Evolutionary conservation across 2,113 vertebrate species (phyloP).

Genomic region (Phalacrocorax aristotelis): DNA sequence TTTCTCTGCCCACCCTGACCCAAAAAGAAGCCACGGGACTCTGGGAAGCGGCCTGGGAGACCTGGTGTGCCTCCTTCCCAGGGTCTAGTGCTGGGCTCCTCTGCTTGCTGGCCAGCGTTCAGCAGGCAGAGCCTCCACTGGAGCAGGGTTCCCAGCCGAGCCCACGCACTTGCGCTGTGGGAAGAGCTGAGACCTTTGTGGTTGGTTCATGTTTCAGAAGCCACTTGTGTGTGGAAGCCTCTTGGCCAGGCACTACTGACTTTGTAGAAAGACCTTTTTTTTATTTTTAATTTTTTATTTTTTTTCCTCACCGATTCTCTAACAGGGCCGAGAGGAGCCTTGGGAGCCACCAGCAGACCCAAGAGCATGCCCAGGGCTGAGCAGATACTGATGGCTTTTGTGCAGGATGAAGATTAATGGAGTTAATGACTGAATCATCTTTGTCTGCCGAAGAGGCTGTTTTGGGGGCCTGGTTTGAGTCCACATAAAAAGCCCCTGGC

Average conservation of each 20-base stretch:
- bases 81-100: neutral
- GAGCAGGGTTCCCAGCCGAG: conserved; percentile 33
- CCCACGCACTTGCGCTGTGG: conserved; percentile 33
- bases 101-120: neutral
- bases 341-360: neutral
- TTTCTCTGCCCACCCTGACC: conserved; percentile 7
- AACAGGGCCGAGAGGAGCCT: neutral
- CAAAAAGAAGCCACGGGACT: neutral
- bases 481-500: neutral
- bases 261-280: neutral
- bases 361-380: neutral
- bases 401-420: neutral
- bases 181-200: conserved; percentile 51
- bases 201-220: conserved; percentile 59
- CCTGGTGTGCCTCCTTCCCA: neutral
- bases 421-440: neutral
- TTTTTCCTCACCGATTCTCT: neutral
- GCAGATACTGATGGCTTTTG: neutral
- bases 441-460: neutral
- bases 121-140: conserved; percentile 2
- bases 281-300: neutral
- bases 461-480: neutral
- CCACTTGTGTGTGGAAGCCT: conserved; percentile 53
- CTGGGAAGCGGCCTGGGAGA: conserved; percentile 24
- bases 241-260: conserved; percentile 22